phyloP scores from a whole-genome alignment of 2,797 vertebrate species.

The Meda fulgida region DNA sequence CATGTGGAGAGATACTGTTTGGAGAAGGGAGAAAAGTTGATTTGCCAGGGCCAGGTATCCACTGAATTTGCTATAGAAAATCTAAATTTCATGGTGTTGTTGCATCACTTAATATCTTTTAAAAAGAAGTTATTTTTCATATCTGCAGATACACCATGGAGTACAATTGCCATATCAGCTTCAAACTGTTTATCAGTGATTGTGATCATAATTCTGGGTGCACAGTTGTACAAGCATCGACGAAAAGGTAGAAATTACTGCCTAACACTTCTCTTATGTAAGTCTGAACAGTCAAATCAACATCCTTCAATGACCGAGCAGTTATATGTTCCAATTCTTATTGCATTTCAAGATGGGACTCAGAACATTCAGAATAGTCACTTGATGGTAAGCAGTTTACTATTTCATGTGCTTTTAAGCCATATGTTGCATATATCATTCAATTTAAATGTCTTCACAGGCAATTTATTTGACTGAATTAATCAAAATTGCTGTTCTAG shows the following conservation, averaged over 20 bases:
- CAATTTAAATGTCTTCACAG: background rate
- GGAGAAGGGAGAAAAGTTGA: slow-evolving; percentile 9
- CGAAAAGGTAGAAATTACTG: background rate
- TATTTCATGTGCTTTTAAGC: background rate
- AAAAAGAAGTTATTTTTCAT: background rate
- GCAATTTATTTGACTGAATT: background rate
- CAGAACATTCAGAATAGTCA: background rate
- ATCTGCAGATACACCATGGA: background rate
- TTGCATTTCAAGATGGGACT: background rate
- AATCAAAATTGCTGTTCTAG: background rate
- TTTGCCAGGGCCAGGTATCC: background rate
- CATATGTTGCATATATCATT: background rate
- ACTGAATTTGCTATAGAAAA: background rate
- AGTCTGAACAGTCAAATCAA: background rate
- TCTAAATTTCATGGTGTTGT: background rate
- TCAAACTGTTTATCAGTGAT: slow-evolving; percentile 1
- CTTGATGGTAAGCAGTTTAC: background rate
- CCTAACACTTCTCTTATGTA: background rate
- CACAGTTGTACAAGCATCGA: background rate
- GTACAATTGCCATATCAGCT: background rate
- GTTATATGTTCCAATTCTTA: background rate
- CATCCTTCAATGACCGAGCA: background rate
- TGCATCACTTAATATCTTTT: background rate
- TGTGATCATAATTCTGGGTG: background rate
- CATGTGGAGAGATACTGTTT: slow-evolving; percentile 61